These are phyloP conservation scores for Brachionus rubens DNA, from an alignment of 1,140 invertebrate genomes.

Conservation along the genomic window DNA sequence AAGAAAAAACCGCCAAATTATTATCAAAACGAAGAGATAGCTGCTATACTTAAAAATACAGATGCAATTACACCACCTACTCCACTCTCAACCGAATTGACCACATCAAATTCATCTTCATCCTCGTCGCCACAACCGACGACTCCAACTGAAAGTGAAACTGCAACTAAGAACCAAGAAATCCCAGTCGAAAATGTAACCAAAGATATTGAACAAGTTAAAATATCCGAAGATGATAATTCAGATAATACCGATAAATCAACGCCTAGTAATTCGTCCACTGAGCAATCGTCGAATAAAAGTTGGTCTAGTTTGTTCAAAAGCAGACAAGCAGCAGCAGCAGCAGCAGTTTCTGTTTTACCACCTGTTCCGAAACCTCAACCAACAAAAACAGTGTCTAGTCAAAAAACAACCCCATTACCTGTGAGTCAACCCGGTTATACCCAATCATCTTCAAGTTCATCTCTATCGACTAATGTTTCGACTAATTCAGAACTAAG, in stretches of 20 bases:
- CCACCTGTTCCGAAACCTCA: not conserved
- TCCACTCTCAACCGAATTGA: too few species aligned
- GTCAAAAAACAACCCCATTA: not conserved
- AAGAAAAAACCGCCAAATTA: conserved; percentile 43
- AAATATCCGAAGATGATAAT: not conserved
- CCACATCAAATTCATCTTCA: not conserved
- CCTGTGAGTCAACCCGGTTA: not conserved
- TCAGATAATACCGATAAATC: not conserved
- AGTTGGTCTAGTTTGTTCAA: conserved; percentile 46
- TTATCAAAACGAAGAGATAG: conserved; percentile 44
- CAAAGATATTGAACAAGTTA: not conserved
- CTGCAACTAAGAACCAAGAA: not conserved
- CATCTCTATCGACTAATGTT: not conserved
- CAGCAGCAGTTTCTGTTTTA: not conserved
- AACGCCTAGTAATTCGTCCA: not conserved
- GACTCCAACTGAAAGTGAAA: not conserved
- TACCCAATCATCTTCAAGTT: not conserved
- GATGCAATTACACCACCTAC: not conserved
- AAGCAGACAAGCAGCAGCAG: not conserved
- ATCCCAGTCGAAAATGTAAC: too few species aligned
- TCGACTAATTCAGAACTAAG: not conserved
- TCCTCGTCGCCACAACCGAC: too few species aligned
- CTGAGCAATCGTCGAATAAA: not conserved
- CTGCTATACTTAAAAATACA: conserved; percentile 23
- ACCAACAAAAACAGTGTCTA: too few species aligned